Conservation (phyloP, 2,888 invertebrate genomes). For the Parasteatoda lunata region DNA sequence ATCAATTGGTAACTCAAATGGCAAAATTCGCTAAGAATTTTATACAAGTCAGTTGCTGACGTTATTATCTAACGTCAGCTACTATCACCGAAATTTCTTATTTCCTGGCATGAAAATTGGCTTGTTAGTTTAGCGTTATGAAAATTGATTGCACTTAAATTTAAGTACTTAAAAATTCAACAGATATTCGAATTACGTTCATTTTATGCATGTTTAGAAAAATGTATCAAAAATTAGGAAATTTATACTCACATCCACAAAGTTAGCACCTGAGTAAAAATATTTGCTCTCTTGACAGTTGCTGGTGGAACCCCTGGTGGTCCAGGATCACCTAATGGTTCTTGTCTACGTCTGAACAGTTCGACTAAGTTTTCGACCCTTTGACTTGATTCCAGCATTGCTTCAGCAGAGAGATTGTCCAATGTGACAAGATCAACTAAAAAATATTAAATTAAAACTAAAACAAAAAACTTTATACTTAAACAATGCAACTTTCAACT, state of each 20-base stretch:
- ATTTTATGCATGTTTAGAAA: no score
- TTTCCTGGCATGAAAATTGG: no score
- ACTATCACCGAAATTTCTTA: no score
- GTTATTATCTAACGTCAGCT: no score
- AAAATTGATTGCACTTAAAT: no score
- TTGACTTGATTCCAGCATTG: slow-evolving; percentile 94
- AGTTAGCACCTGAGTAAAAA: slow-evolving; percentile 83
- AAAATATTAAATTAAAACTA: slow-evolving; percentile 70
- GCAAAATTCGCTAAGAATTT: no score
- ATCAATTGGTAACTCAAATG: no score
- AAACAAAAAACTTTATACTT: no score
- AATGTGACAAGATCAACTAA: slow-evolving; percentile 93
- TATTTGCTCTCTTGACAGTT: slow-evolving; percentile 80
- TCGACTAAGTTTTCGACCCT: slow-evolving; percentile 92
- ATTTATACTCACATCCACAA: slow-evolving; percentile 78
- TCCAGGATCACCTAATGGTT: slow-evolving; percentile 80
- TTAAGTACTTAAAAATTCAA: no score
- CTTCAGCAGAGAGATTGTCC: slow-evolving; percentile 93
- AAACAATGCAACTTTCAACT: background rate
- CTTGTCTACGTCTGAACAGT: slow-evolving; percentile 81
- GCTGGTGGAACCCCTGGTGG: slow-evolving; percentile 86
- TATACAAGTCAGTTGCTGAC: no score
- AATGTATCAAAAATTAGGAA: background rate
- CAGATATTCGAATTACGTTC: no score
- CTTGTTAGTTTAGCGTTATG: no score